Evolutionary conservation across 1,140 invertebrate species (phyloP).

Genomic region (Heliconius melpomene): DNA sequence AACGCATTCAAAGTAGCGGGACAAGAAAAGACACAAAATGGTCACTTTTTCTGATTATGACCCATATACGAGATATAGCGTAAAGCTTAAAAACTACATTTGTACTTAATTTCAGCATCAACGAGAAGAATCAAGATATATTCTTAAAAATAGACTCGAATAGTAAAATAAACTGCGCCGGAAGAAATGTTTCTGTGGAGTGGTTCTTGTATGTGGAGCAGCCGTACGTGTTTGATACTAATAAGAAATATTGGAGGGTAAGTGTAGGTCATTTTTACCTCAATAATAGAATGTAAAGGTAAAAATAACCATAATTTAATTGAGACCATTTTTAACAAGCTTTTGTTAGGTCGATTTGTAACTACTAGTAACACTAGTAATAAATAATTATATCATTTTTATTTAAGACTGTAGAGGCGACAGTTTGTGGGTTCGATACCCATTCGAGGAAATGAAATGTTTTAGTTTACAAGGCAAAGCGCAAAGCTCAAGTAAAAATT

Average conservation of each 20-base stretch:
- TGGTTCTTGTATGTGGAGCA: constrained; percentile 48
- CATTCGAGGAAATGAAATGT: no score
- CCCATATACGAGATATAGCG: not conserved
- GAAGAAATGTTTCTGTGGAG: constrained; percentile 48
- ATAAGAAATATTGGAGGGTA: constrained; percentile 55
- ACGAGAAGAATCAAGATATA: constrained; percentile 14
- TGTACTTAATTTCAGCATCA: not conserved
- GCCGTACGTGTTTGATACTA: constrained; percentile 37
- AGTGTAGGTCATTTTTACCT: not conserved
- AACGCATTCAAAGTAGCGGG: no score
- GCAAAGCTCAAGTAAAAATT: no score
- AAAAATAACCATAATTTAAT: not conserved
- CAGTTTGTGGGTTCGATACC: no score
- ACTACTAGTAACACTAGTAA: no score
- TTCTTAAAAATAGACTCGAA: constrained; percentile 52
- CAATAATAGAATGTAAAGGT: not conserved
- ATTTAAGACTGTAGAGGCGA: no score
- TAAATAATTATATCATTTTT: no score
- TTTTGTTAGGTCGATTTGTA: no score
- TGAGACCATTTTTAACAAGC: no score
- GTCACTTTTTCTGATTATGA: no score
- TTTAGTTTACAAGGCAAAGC: no score
- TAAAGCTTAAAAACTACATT: not conserved
- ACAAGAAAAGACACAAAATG: no score
- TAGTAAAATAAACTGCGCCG: constrained; percentile 45